phyloP scores from a whole-genome alignment of 2,113 vertebrate genomes.

The Nymphicus hollandicus region DNA sequence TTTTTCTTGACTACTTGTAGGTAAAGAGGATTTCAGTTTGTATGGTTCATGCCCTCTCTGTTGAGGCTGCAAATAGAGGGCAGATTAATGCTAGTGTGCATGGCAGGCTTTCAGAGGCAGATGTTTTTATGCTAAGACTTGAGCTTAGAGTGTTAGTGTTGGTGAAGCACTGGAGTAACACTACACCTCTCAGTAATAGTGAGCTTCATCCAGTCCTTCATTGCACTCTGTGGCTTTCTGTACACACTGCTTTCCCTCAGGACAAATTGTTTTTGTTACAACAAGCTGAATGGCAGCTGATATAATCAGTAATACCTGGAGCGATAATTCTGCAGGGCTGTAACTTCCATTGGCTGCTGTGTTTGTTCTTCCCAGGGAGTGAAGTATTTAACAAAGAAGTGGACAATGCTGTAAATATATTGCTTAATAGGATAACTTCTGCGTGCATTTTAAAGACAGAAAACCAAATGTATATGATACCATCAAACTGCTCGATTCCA shows the following conservation, averaged over 20 bases:
- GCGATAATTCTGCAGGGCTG: not conserved
- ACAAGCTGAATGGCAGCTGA: slow-evolving; percentile 37
- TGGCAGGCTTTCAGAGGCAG: not conserved
- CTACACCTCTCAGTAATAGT: not conserved
- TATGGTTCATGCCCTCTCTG: not conserved
- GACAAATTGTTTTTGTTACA: not conserved
- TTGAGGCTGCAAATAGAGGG: not conserved
- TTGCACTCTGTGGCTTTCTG: not conserved
- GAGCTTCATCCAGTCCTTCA: not conserved
- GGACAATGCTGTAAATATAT: slow-evolving; percentile 4
- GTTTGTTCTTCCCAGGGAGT: slow-evolving; percentile 72
- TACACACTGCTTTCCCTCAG: not conserved
- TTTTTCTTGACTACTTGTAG: not conserved
- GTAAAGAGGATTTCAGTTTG: not conserved
- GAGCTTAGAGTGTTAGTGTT: not conserved
- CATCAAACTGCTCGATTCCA: slow-evolving; percentile 5
- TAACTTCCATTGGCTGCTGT: not conserved
- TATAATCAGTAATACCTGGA: not conserved
- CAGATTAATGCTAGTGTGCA: not conserved
- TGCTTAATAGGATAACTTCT: slow-evolving; percentile 53
- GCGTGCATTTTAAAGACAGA: not conserved
- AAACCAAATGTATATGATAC: not conserved
- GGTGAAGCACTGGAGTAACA: not conserved
- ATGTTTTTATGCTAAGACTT: not conserved
- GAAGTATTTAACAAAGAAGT: slow-evolving; percentile 13